These are phyloP conservation scores for Cheracebus regulus DNA, from an alignment of 2,797 vertebrate genomes.

Conservation along the genomic window DNA sequence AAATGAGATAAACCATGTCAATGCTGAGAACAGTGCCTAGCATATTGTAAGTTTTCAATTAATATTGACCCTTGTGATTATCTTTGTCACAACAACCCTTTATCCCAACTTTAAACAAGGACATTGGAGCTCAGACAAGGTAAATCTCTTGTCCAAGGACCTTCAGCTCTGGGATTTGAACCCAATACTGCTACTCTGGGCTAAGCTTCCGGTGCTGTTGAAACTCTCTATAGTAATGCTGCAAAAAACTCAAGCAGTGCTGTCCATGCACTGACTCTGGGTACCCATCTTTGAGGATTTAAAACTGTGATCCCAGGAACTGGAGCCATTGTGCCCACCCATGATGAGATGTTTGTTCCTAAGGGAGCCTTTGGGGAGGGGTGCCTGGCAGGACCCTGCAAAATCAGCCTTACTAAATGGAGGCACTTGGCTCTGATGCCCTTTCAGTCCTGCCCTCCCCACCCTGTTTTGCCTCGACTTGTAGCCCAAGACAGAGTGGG, in stretches of 20 bases:
- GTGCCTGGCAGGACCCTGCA: neutral
- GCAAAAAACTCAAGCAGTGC: neutral
- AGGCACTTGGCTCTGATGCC: neutral
- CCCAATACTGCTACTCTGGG: neutral
- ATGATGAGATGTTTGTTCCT: neutral
- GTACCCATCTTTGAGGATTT: neutral
- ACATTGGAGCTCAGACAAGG: neutral
- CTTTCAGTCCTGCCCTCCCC: neutral
- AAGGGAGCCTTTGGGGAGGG: neutral
- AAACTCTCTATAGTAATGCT: neutral
- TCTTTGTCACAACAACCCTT: neutral
- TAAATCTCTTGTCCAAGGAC: neutral
- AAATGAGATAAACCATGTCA: neutral
- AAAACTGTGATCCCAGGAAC: neutral
- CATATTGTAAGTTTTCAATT: neutral
- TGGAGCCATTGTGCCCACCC: neutral
- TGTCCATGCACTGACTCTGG: neutral
- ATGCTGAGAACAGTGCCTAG: neutral
- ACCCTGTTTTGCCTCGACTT: neutral
- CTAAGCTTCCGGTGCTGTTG: neutral
- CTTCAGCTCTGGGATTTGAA: neutral
- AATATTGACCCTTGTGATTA: neutral
- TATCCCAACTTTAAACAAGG: neutral
- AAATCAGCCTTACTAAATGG: neutral
- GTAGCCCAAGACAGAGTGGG: neutral